Base-by-base conservation (phyloP, 2,888 invertebrate genomes). In the Steromphala cineraria region DNA sequence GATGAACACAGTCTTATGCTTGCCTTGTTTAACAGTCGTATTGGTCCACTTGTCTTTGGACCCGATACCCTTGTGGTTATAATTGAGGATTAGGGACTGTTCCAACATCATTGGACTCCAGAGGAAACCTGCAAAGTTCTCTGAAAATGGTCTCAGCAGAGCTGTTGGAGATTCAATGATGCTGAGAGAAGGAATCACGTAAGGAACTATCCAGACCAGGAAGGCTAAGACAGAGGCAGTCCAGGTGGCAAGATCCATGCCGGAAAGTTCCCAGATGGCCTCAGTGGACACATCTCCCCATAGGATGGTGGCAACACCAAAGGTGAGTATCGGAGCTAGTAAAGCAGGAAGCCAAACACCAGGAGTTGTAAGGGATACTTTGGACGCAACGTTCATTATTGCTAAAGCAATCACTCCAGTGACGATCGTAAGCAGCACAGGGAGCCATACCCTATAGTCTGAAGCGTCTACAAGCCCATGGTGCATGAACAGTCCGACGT, bases 71-170 rank as follows among this genome's bases (percentile, higher is more conserved):
- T 87, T 80, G 28, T 78, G 83, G 13, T 78, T 80, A 67, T 85
- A 87, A 67, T 85, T 87, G 21, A 87, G 81, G 13, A 82, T 80
- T 13, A 86, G 46, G 21, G 83, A 82, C 77, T 87, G 87, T 21
- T 86, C 87, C 10, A 86, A 56, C 36, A 85, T 86, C n/a, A 87
- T 81, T 36, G 76, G 75, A 52, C 80, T 87, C 85, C 85, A 87
- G 10, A 76, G 78, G 31, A 84, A 83, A 15, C 86, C 84, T 5
- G 85, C 81, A 74, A 87, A 87, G 53, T 82, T 80, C 77, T 87
- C 86, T 7, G 82, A 79, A 46, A 85, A 85, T 4, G 87, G 87
- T 53, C 83, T 85, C 67, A 87, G 75, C 13, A 87, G 55, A 15
- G 80, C 75, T 28, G 71, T 56, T 13, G 78, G 62, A 21, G 79